phyloP scores from a whole-genome alignment of 2,888 invertebrate genomes.

The Gisinianus flammeolus region DNA sequence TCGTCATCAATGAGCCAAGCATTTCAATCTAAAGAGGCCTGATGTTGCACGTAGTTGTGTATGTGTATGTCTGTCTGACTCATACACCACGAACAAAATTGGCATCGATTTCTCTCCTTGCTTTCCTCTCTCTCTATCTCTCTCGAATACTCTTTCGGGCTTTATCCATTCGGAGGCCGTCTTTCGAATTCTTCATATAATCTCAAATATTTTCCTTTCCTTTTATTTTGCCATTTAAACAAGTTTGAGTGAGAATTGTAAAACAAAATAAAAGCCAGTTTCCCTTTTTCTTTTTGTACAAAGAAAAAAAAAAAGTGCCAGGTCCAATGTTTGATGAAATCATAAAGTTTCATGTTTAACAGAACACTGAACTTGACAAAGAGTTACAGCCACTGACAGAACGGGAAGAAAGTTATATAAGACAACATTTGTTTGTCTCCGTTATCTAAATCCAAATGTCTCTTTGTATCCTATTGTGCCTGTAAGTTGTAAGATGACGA shows the following conservation, averaged over 20 bases:
- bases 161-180: neutral
- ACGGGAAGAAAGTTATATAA: neutral
- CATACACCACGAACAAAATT: neutral
- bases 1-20: slow-evolving; percentile 14
- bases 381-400: neutral
- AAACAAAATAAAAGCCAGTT: neutral
- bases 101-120: neutral
- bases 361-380: slow-evolving; percentile 15
- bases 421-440: slow-evolving; percentile 27
- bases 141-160: neutral
- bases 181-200: neutral
- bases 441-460: slow-evolving; percentile 30
- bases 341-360: slow-evolving; percentile 25
- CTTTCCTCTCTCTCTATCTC: neutral
- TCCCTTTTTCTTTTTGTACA: neutral
- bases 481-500: slow-evolving; percentile 6
- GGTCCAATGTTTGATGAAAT: neutral
- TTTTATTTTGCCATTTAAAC: neutral
- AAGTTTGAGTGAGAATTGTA: too few species aligned
- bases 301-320: neutral
- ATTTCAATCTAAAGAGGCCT: neutral
- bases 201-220: slow-evolving; percentile 1
- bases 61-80: neutral
- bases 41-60: neutral
- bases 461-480: slow-evolving; percentile 24